A percentile compares a stretch with the other conserved stretches of the same genome.
Evolutionary conservation across 2,888 invertebrate species (phyloP).

Genomic region (Artemia sp.): DNA sequence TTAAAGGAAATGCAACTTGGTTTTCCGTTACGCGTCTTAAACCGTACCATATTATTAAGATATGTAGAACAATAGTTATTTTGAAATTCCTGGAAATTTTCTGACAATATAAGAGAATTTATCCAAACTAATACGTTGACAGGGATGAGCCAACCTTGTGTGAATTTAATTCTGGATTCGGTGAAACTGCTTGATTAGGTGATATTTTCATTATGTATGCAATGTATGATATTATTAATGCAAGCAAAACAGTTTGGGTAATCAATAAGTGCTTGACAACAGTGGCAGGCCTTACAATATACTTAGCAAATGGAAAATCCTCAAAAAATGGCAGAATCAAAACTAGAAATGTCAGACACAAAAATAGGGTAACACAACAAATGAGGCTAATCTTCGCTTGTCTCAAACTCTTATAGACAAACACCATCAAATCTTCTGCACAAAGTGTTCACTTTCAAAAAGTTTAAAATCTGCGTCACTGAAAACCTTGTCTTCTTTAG

Average conservation of each 20-base stretch:
- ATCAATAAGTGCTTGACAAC: slow-evolving; percentile 43
- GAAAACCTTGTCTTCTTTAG: slow-evolving; percentile 41
- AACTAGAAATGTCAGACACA: slow-evolving; percentile 46
- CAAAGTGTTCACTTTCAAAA: slow-evolving; percentile 47
- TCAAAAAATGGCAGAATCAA: slow-evolving; percentile 49
- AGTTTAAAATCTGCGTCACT: slow-evolving; percentile 49
- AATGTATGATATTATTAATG: not conserved
- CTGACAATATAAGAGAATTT: too few species aligned
- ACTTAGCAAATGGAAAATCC: slow-evolving; percentile 34
- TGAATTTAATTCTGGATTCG: too few species aligned
- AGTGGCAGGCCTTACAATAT: slow-evolving; percentile 42
- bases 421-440: slow-evolving; percentile 25
- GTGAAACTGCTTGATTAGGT: too few species aligned
- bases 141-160: too few species aligned
- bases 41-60: too few species aligned
- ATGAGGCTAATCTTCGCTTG: slow-evolving; percentile 43
- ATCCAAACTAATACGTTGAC: too few species aligned
- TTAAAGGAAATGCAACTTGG: too few species aligned
- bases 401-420: slow-evolving; percentile 35
- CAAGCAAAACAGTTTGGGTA: not conserved
- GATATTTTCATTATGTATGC: not conserved
- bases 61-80: too few species aligned
- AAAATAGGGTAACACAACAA: slow-evolving; percentile 38
- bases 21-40: too few species aligned
- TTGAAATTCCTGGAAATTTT: too few species aligned